Evolutionary conservation across 2,888 invertebrate genomes (phyloP), one percentile per base, ranked within the genome.

Genomic region (Hypomecis atomaria): DNA sequence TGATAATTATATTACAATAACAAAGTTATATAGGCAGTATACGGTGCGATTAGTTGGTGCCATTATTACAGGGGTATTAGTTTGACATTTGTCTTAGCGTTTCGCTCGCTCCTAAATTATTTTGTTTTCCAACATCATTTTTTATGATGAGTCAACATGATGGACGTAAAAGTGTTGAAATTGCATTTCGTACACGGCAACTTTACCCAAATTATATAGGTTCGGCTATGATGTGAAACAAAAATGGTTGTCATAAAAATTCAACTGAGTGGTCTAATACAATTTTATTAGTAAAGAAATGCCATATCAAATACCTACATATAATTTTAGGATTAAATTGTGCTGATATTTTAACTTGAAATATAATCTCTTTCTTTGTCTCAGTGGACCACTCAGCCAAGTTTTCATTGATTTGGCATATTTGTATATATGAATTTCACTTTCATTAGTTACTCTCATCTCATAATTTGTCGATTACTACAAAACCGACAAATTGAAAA

Each of bases 1-100:
- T 85, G 89, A 90, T 87, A 87, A 85, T 87, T 87, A 86, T 87
- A 88, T 89, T 83, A 85, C 86, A 86, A 85, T 91, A 90, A 91
- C 87, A 88, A 91, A 91, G 90, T 92, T 91, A 90, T 89, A 89
- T 92, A 91, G 88, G 87, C 92, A 90, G 92, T 91, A 90, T 90
- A 90, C 91, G 92, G 92, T 92, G 92, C 92, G 92, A 89, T 90
- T 88, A 90, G 91, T 92, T 92, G 92, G 92, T 92, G 92, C 92
- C 92, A 92, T 92, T 92, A 90, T 90, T 92, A 92, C 92, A 92
- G 91, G 90, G 92, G 90, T 89, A 88, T 90, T 87, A 88, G 90
- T 89, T 88, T 65, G 69, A 66, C 65, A 65, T 66, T 62, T 65
- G 85, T 85, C 78, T 83, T 82, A 78, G 79, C 81, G 83, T 81